Conservation (phyloP, 2,888 invertebrate species). For the Steinernema scapterisci region DNA sequence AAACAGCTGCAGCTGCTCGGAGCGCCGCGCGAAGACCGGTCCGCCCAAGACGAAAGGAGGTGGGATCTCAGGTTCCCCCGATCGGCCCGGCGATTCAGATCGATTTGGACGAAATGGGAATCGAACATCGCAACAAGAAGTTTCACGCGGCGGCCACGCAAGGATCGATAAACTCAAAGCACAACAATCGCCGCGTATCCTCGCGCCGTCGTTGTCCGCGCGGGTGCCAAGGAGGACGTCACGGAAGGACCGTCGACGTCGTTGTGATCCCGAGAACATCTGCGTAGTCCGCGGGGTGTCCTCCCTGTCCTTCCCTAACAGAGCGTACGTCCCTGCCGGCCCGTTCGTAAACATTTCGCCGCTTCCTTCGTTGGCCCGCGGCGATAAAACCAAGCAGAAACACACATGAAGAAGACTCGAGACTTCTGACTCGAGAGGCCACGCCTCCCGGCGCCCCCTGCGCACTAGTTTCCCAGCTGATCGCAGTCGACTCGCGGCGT, state of each 20-base stretch:
- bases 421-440: neutral
- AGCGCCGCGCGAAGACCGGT: neutral
- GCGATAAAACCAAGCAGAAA: neutral
- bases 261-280: too few relatives aligned
- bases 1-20: neutral
- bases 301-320: too few relatives aligned
- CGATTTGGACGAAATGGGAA: neutral
- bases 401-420: neutral
- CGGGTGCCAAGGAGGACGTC: too few relatives aligned
- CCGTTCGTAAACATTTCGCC: neutral
- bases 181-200: neutral
- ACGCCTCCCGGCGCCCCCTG: neutral
- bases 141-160: too few relatives aligned
- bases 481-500: neutral
- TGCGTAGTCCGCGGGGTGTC: too few relatives aligned
- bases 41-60: too few relatives aligned
- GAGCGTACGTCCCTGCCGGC: too few relatives aligned
- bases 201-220: neutral
- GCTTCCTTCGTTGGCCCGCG: neutral
- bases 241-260: too few relatives aligned
- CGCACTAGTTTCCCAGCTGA: neutral
- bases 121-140: neutral
- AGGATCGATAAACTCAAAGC: neutral
- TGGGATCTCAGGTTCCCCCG: too few relatives aligned
- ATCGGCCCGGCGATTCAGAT: too few relatives aligned